Evolutionary conservation across 2,888 invertebrate genomes (phyloP).

Genomic region (Lacanobia wlatinum): DNA sequence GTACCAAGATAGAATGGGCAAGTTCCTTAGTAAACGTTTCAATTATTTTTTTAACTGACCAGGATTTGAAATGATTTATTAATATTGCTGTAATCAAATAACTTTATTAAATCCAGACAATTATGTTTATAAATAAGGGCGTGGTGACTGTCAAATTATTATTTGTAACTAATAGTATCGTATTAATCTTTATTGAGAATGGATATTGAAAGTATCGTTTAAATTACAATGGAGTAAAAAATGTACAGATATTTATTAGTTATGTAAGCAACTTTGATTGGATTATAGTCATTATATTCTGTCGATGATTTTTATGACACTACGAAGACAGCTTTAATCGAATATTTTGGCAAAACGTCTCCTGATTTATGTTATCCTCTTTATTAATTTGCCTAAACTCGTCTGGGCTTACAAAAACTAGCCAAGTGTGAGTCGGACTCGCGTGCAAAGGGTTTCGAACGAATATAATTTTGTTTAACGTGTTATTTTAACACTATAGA

Average conservation of each 20-base stretch:
- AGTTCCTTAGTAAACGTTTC: constrained; percentile 1
- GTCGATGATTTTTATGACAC: background rate
- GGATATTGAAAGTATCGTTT: constrained; percentile 25
- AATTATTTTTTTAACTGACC: constrained; percentile 39
- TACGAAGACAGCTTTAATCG: background rate
- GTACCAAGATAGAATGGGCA: background rate
- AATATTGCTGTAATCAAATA: constrained; percentile 36
- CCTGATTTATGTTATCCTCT: background rate
- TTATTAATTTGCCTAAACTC: background rate
- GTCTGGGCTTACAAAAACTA: background rate
- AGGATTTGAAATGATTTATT: constrained; percentile 45
- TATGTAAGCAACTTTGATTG: constrained; percentile 14
- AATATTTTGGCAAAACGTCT: background rate
- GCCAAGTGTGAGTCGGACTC: no score
- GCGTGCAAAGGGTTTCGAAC: no score
- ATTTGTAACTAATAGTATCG: constrained; percentile 20
- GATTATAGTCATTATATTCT: constrained; percentile 1
- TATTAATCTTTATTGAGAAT: constrained; percentile 40
- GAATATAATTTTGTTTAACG: no score
- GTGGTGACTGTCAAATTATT: constrained; percentile 36
- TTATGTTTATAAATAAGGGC: constrained; percentile 39
- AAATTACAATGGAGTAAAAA: constrained; percentile 28
- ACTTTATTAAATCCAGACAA: constrained; percentile 38
- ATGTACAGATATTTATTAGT: background rate
- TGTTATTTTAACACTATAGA: no score